phyloP scores from a whole-genome alignment of 2,113 vertebrate genomes.

The Platysteira castanea region DNA sequence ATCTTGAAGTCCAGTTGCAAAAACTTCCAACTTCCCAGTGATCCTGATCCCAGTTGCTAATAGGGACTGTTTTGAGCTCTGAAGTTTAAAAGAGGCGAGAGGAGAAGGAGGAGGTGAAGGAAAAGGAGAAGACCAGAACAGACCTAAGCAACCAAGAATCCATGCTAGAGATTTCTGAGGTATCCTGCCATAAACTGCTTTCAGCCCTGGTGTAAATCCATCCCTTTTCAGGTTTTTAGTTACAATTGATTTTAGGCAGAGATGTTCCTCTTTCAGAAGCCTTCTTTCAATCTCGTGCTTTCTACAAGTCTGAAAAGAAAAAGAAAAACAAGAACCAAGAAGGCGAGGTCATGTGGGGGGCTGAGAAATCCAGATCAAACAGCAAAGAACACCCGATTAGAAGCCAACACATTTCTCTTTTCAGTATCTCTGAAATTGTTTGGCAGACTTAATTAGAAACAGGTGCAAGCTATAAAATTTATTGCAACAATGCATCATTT shows the following conservation, averaged over 20 bases:
- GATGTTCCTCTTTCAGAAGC: background rate
- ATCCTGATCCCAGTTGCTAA: background rate
- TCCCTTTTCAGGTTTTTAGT: background rate
- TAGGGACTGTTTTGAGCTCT: background rate
- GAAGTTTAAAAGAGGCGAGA: background rate
- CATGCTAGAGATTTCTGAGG: background rate
- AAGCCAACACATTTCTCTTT: slow-evolving; percentile 61
- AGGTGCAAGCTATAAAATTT: slow-evolving; percentile 66
- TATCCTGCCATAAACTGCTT: background rate
- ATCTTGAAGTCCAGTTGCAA: background rate
- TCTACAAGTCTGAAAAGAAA: background rate
- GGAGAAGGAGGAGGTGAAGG: background rate
- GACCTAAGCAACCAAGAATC: background rate
- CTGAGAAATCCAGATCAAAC: slow-evolving; percentile 52
- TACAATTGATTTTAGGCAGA: background rate
- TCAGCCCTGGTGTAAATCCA: background rate
- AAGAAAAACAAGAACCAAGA: slow-evolving; percentile 17
- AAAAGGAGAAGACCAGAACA: background rate
- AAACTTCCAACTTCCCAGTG: background rate
- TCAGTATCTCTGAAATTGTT: slow-evolving; percentile 57
- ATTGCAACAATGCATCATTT: slow-evolving; percentile 68
- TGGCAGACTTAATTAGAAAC: slow-evolving; percentile 65
- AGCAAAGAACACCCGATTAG: slow-evolving; percentile 38
- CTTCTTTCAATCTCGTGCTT: background rate
- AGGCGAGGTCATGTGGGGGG: background rate